phyloP scores from a whole-genome alignment of 1,140 invertebrate species.

The Zophobas atratus region DNA sequence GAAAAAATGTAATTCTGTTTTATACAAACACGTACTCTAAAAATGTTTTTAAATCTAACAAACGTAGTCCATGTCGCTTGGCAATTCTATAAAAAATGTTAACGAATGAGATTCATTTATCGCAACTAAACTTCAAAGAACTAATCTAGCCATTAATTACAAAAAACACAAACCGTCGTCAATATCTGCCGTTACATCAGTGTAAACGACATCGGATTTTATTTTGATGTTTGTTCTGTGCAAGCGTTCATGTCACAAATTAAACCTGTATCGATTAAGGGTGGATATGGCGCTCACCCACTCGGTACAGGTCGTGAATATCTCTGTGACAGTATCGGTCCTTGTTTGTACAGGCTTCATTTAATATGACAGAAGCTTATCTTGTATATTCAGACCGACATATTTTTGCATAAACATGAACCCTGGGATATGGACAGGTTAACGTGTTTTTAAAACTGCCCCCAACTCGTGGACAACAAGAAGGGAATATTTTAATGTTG shows the following conservation, averaged over 20 bases:
- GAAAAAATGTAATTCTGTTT: no score
- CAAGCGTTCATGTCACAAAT: constrained; percentile 38
- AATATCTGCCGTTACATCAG: constrained; percentile 26
- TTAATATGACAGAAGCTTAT: constrained; percentile 47
- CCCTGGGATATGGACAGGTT: constrained; percentile 4
- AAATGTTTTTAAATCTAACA: no score
- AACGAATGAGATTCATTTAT: no score
- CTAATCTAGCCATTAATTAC: constrained; percentile 25
- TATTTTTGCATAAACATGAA: constrained; percentile 33
- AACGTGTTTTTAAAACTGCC: not conserved
- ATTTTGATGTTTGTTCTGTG: constrained; percentile 38
- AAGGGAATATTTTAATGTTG: constrained; percentile 42
- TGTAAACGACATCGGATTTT: constrained; percentile 34
- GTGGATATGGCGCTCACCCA: constrained; percentile 7
- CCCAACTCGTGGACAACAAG: not conserved
- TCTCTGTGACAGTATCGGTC: constrained; percentile 38
- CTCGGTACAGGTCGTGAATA: not conserved
- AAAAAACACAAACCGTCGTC: constrained; percentile 15
- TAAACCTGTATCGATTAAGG: constrained; percentile 42
- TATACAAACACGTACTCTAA: no score
- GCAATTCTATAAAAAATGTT: no score
- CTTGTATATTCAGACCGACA: constrained; percentile 33
- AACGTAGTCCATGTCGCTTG: no score
- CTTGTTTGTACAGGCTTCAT: constrained; percentile 49
- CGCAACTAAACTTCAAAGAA: constrained; percentile 5